Base-by-base conservation (phyloP, 2,113 vertebrate genomes). In the Bostrychus sinensis region DNA sequence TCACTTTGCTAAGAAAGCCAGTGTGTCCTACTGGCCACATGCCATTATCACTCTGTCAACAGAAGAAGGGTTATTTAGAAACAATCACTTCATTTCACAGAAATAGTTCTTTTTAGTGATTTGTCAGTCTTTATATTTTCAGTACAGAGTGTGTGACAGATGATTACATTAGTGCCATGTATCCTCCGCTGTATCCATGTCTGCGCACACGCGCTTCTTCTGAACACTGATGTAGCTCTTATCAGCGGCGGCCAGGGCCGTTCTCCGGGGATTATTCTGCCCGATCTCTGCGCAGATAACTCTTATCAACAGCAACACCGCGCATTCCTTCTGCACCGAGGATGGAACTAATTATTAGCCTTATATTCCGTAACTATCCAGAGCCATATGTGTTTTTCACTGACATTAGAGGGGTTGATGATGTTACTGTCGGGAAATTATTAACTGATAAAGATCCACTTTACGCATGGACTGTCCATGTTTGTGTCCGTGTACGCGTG, bases 401-500 rank as follows among this genome's bases (percentile, higher is more conserved):
- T 28, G 23, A n/a, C 23, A 48, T 12, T 12, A 13, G 4, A 5
- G 7, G 22, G n/a, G 3, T 16, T 32, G 30, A 32, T 32, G 30
- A 28, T n/a, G 25, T 6, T 51, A 14, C 14, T 51, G 2, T 16
- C 4, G 22, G 23, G 17, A 45, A 3, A 45, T 22, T 28, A 53
- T 34, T n/a, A 30, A 17, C 26, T 20, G 32, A 36, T 34, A 39
- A 12, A 12, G 37, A 39, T 3, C 37, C 37, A 39, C 13, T 55
- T 20, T 13, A 36, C 11, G 26, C 28, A 20, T 20, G 10, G 17
- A 36, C 30, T 39, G 36, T 53, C 59, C 32, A 60, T 62, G 62
- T 73, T 46, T 17, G 63, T 57, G 57, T 39, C 57, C 39, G 43
- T 26, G 63, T 45, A 61, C 53, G 63, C 62, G 56, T 65, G 74